Base-by-base conservation (phyloP, 2,888 invertebrate species). In the Pseudolycoriella hygida region DNA sequence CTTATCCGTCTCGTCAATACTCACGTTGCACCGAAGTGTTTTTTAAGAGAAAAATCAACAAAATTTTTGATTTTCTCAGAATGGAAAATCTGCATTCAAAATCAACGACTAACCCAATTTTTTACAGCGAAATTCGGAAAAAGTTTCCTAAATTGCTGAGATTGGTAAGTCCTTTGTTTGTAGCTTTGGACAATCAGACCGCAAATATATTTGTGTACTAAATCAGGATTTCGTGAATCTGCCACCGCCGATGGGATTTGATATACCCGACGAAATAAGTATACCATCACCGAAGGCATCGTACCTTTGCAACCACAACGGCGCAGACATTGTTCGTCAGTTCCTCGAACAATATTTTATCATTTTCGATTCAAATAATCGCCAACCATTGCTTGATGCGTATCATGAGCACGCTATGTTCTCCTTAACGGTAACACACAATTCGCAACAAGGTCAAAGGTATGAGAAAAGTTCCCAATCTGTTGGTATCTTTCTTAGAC, bases 201-300 rank as follows among this genome's bases (percentile, higher is more conserved):
- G 45, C 57, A 17, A 14, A 14, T 39, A n/a, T n/a, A n/a, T n/a
- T n/a, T n/a, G n/a, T n/a, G n/a, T n/a, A n/a, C n/a, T n/a, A 40
- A 18, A 50, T 43, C 56, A 93, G 93, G 92, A 93, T 63, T 86
- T 84, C 51, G 71, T 74, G 50, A 80, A 80, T 20, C 70, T 93
- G 42, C 84, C 88, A 2, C 82, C 86, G n/a, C 79, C 82, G 17
- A 89, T 93, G 46, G 74, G 80, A 2, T 93, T 93, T 67, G 92
- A 92, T 64, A 73, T 92, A 25, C 71, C 73, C 25, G 80, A 86
- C 51, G 76, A 76, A 46, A 60, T 66, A 0, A 64, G 68, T n/a
- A 57, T 87, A 3, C 89, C 88, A 1, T 64, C 72, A 1, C 66
- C 73, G 0, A 72, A 77, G 57, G 80, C 80, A 50, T 82, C 83